Percentiles rank a stretch among this genome's conserved stretches.
phyloP scores from a whole-genome alignment of 2,797 vertebrate species.

The Rhabdophis nuchalis region DNA sequence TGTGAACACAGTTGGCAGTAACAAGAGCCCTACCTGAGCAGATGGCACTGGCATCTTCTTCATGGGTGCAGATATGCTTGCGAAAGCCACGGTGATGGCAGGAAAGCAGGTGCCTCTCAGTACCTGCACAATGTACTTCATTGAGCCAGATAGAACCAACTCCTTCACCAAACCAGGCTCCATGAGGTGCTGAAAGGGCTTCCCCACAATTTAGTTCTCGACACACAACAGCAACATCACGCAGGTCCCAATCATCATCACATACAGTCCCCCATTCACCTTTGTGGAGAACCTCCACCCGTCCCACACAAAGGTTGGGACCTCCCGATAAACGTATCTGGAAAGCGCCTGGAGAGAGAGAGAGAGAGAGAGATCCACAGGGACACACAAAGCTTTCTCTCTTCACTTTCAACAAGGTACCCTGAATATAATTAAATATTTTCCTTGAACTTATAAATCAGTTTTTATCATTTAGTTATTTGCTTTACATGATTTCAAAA shows the following conservation, averaged over 20 bases:
- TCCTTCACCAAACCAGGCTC: constrained; percentile 64
- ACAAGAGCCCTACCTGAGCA: constrained; percentile 45
- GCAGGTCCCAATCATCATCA: constrained; percentile 62
- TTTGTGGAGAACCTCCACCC: constrained; percentile 58
- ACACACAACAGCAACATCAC: constrained; percentile 56
- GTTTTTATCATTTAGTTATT: not conserved
- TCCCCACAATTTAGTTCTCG: constrained; percentile 59
- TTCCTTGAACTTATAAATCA: not conserved
- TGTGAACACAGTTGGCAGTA: not conserved
- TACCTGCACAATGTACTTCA: constrained; percentile 62
- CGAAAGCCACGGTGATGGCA: constrained; percentile 66
- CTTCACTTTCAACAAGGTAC: not conserved
- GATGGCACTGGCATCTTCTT: constrained; percentile 64
- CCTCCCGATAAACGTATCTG: constrained; percentile 55
- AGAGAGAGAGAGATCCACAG: not conserved
- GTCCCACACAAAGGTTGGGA: constrained; percentile 57
- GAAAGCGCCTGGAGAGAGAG: not conserved
- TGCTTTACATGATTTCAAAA: not conserved
- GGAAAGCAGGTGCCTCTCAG: constrained; percentile 45
- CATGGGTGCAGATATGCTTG: constrained; percentile 63
- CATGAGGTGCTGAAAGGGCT: constrained; percentile 30
- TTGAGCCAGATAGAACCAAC: constrained; percentile 67
- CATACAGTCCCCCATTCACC: constrained; percentile 66
- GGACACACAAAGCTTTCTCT: not conserved
- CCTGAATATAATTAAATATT: not conserved